These are phyloP conservation scores for Amblyjoppa fuscipennis DNA, from an alignment of 2,888 invertebrate species.

Conservation along the genomic window DNA sequence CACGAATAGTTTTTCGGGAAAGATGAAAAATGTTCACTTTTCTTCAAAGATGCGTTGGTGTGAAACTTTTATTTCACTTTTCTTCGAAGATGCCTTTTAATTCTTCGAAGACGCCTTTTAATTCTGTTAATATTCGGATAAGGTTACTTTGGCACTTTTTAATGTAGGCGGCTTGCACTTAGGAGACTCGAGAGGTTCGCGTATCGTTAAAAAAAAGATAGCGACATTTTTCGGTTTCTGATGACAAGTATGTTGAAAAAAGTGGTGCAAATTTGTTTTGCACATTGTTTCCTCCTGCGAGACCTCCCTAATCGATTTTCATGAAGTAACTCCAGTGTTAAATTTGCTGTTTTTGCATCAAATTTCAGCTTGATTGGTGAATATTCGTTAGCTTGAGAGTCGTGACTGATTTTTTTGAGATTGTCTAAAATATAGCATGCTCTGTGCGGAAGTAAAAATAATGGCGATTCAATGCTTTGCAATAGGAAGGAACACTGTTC, in stretches of 20 bases:
- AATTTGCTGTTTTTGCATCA: background rate
- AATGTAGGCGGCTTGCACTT: background rate
- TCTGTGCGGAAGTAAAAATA: too few relatives aligned
- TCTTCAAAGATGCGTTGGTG: background rate
- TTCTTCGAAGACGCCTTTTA: background rate
- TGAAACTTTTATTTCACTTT: constrained; percentile 6
- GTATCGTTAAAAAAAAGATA: background rate
- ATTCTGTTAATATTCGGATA: background rate
- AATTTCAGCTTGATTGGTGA: background rate
- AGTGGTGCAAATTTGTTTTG: background rate
- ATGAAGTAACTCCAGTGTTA: too few relatives aligned
- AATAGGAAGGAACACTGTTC: too few relatives aligned
- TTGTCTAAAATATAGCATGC: too few relatives aligned
- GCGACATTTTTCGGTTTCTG: background rate
- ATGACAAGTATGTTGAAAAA: background rate
- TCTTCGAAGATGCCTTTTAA: background rate
- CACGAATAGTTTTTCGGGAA: background rate
- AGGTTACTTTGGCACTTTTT: background rate
- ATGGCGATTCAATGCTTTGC: too few relatives aligned
- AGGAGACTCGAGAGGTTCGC: background rate
- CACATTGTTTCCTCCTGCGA: background rate
- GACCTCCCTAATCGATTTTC: too few relatives aligned
- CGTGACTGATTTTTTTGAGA: too few relatives aligned
- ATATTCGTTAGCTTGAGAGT: too few relatives aligned
- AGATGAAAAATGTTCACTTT: too few relatives aligned